Percentiles rank a stretch among this genome's conserved stretches.
phyloP scores from a whole-genome alignment of 1,140 invertebrate species.

The Drosophila bipectinata region DNA sequence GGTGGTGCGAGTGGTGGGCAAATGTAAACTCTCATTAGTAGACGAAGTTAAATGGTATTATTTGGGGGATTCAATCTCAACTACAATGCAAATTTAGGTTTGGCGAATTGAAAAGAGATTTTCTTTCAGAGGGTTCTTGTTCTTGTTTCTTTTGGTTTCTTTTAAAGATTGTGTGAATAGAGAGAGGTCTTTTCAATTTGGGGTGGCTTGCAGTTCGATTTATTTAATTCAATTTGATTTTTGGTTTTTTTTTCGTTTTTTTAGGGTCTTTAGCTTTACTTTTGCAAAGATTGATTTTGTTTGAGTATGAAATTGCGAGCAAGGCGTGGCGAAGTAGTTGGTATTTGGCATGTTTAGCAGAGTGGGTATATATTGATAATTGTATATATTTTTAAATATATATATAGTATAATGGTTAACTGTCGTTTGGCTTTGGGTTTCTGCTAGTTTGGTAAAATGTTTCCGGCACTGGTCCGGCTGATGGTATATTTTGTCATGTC shows the following conservation, averaged over 20 bases:
- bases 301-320: slow-evolving; percentile 65
- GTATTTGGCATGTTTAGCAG: slow-evolving; percentile 51
- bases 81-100: slow-evolving; percentile 76
- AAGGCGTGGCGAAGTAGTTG: slow-evolving; percentile 69
- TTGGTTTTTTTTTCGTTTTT: slow-evolving; percentile 36
- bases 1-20: slow-evolving; percentile 30
- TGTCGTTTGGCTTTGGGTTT: slow-evolving; percentile 49
- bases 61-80: slow-evolving; percentile 63
- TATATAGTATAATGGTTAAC: slow-evolving; percentile 41
- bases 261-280: slow-evolving; percentile 53
- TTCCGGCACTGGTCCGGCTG: slow-evolving; percentile 23
- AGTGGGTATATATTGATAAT: slow-evolving; percentile 54
- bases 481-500: slow-evolving; percentile 36
- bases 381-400: slow-evolving; percentile 29
- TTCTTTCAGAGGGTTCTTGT: slow-evolving; percentile 25
- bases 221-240: slow-evolving; percentile 60
- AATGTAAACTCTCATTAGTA: slow-evolving; percentile 59
- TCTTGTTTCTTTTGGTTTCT: slow-evolving; percentile 18
- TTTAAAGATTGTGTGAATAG: slow-evolving; percentile 40
- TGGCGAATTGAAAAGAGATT: slow-evolving; percentile 47
- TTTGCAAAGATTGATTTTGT: slow-evolving; percentile 42
- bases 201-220: slow-evolving; percentile 55
- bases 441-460: slow-evolving; percentile 48
- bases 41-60: slow-evolving; percentile 36
- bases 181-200: slow-evolving; percentile 60